phyloP scores from a whole-genome alignment of 2,797 vertebrate species.

The Danionella dracula region DNA sequence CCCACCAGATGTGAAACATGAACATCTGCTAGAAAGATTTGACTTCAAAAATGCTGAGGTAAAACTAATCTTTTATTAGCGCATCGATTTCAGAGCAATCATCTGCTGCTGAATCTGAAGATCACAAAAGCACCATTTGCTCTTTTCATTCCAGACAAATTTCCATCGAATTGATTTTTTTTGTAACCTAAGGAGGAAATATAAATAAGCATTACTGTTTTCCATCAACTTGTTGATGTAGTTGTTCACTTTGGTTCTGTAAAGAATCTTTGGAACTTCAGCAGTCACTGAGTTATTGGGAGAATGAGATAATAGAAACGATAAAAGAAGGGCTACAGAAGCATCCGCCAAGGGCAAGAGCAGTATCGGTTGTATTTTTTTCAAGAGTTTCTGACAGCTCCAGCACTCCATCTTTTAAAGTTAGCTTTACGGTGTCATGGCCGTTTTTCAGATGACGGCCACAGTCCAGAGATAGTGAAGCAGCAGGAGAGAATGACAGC shows the following conservation, averaged over 20 bases:
- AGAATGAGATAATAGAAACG: not conserved
- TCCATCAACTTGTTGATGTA: too few relatives aligned
- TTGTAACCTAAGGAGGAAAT: too few relatives aligned
- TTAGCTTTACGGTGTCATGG: constrained; percentile 10
- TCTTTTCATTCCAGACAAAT: not conserved
- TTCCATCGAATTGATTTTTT: too few relatives aligned
- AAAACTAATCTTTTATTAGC: constrained; percentile 1
- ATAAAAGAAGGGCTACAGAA: not conserved
- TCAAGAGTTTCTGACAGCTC: not conserved
- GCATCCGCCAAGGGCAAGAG: not conserved
- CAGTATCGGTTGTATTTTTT: not conserved
- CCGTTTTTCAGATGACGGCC: not conserved
- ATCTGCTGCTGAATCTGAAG: not conserved
- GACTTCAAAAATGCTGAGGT: constrained; percentile 7
- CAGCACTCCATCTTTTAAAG: constrained; percentile 12
- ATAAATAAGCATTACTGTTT: too few relatives aligned
- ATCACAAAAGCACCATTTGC: not conserved
- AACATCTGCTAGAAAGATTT: constrained; percentile 9
- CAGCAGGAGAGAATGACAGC: not conserved
- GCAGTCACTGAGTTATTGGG: not conserved
- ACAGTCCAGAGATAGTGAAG: not conserved
- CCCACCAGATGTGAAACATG: constrained; percentile 22
- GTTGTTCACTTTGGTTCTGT: too few relatives aligned
- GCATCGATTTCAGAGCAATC: constrained; percentile 5
- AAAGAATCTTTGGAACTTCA: not conserved